Base-by-base conservation (phyloP, 2,113 vertebrate species). In the Erythrocercus mccallii region DNA sequence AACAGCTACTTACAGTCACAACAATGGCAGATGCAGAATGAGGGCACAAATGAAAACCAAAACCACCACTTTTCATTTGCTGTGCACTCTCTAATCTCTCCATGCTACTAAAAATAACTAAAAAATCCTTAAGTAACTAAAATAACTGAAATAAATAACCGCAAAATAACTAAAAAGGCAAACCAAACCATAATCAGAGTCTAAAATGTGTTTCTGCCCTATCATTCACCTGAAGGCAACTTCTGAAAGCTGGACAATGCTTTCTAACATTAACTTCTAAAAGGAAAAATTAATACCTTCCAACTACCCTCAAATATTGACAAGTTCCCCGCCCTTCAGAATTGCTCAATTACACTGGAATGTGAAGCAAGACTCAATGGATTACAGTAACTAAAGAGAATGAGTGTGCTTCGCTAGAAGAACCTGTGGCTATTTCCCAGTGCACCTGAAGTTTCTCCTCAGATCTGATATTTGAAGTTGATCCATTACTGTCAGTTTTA, bases 1-100 rank as follows among this genome's bases (percentile, higher is more conserved):
- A 40, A 66, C 16, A 92, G 35, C 37, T 76, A 78, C 48, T n/a
- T 56, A 81, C 12, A 84, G 31, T 11, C 48, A 71, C 42, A 64
- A 11, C 0, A 0, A 48, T 12, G 25, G n/a, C 40, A 89, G 12
- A 64, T 13, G 8, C 2, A 56, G 25, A 86, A 86, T 23, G 33
- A 89, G 5, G 24, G 17, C 51, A 88, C 25, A 64, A 71, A 82
- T 25, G 22, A 76, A 90, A 92, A 70, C 5, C 0, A 5, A 64
- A 45, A 24, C 6, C 7, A 60, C 6, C 35, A 40, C 40, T 58
- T 54, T 18, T 21, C 8, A 31, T 60, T 74, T 28, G 56, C n/a
- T 37, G 38, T 24, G 77, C 10, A 30, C 25, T 22, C 60, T 71
- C 33, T 64, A 7, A 37, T 85, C 54, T 80, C 35, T 92, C 23